A percentile compares a stretch with the other conserved stretches of the same genome.
Conservation (phyloP, 2,888 invertebrate species). For the Cosmopolites sordidus region DNA sequence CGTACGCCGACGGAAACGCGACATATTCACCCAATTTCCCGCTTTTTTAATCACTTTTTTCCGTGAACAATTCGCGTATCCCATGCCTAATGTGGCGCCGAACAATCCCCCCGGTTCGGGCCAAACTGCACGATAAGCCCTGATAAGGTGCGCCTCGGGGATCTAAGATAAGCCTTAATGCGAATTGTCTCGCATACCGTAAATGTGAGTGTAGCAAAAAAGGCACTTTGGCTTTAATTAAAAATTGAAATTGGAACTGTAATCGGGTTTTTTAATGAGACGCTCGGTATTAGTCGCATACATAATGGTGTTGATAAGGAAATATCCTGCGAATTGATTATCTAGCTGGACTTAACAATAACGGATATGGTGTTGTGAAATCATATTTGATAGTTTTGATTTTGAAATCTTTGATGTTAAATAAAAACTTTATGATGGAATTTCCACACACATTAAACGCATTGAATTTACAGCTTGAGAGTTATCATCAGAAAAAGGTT, state of each 20-base stretch:
- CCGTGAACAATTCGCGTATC: background rate
- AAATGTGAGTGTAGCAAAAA: slow-evolving; percentile 10
- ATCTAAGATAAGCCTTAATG: slow-evolving; percentile 26
- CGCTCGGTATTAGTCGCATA: too few relatives aligned
- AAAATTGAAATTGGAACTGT: slow-evolving; percentile 16
- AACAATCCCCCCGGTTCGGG: slow-evolving; percentile 6
- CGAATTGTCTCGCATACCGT: slow-evolving; percentile 23
- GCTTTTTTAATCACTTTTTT: slow-evolving; percentile 1
- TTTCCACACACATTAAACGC: too few relatives aligned
- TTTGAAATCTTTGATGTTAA: too few relatives aligned
- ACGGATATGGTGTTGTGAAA: too few relatives aligned
- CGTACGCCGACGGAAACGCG: too few relatives aligned
- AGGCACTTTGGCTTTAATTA: slow-evolving; percentile 22
- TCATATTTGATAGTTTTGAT: too few relatives aligned
- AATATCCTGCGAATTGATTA: too few relatives aligned
- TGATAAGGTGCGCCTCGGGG: slow-evolving; percentile 24
- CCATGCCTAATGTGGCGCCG: background rate
- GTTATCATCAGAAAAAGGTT: too few relatives aligned
- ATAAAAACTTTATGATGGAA: too few relatives aligned
- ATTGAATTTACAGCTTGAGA: too few relatives aligned
- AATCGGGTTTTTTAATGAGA: slow-evolving; percentile 10
- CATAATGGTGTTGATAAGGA: too few relatives aligned
- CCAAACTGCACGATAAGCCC: slow-evolving; percentile 21
- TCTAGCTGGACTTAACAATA: too few relatives aligned
- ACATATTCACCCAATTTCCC: background rate